Evolutionary conservation across 2,113 vertebrate species (phyloP), one percentile per base, ranked within the genome.

Genomic region (Phylloscopus whistleri): DNA sequence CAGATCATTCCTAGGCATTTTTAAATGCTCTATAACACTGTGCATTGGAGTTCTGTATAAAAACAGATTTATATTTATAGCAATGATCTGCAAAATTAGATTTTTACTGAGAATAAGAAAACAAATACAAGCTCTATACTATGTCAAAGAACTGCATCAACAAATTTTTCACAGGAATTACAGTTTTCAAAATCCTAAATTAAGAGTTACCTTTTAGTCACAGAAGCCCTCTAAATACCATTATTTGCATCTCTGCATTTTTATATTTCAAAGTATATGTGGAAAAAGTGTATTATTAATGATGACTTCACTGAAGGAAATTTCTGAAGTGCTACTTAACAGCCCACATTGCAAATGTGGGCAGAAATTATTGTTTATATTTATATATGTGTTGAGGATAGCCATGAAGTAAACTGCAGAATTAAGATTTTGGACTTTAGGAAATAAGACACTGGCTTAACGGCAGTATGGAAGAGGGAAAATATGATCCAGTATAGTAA

Each of bases 51-150:
- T 53, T 68, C 95, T 75, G 72, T 15, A 81, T 19, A 62, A 37
- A 62, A 62, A 8, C 56, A 91, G 76, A 84, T 23, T 84, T 20
- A 22, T 93, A 86, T 63, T 93, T 93, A 88, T 49, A 73, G 49
- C 83, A 67, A 43, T 60, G 31, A 93, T 89, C 81, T 86, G 66
- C 23, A 95, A 94, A 44, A 77, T 46, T 28, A 97, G n/a, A 90
- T 82, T 96, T 95, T 91, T 90, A 94, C 52, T 52, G 13, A 91
- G n/a, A 43, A 79, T 78, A 52, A 92, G 88, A 94, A 90, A 92
- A 95, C 96, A 51, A 33, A 62, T 26, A 59, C 19, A 86, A 63
- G 24, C 28, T 84, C 63, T 90, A 64, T 46, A 79, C 9, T 48
- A 31, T 21, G 22, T 69, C 22, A 94, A 84, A 70, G 24, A 92